Conservation (phyloP, 92 coral and sea anemone genomes). For the Porites rus region DNA sequence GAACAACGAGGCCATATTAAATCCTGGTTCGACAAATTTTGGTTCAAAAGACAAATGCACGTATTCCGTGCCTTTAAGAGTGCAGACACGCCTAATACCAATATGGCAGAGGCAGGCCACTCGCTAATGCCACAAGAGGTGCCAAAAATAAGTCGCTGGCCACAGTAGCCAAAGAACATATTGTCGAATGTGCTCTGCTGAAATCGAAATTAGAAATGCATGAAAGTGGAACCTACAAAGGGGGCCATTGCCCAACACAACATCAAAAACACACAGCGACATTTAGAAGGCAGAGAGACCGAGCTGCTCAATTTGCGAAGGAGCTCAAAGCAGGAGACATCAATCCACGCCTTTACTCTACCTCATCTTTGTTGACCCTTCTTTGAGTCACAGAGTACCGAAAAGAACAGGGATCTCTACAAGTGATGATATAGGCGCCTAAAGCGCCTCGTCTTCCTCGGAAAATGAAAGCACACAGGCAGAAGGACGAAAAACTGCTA, state of each 20-base stretch:
- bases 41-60: constrained; percentile 47
- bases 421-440: neutral
- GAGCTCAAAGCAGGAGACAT: constrained; percentile 47
- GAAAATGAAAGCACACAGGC: no score
- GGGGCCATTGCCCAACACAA: constrained; percentile 63
- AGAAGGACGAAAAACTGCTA: constrained; percentile 24
- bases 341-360: constrained; percentile 32
- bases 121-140: constrained; percentile 70
- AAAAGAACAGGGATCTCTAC: constrained; percentile 8
- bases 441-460: no score
- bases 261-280: constrained; percentile 44
- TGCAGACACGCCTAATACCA: constrained; percentile 52
- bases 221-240: constrained; percentile 62
- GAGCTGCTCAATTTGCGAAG: constrained; percentile 54
- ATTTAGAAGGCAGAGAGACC: constrained; percentile 61
- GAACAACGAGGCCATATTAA: constrained; percentile 54
- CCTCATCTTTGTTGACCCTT: constrained; percentile 41
- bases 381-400: constrained; percentile 57
- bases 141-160: constrained; percentile 68
- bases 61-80: constrained; percentile 58
- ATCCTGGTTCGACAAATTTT: constrained; percentile 59
- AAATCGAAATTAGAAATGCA: constrained; percentile 56
- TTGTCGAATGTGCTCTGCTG: constrained; percentile 72
- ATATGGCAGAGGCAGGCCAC: constrained; percentile 75
- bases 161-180: constrained; percentile 69